Conservation (phyloP, 2,888 invertebrate species). For the Tiliacea citrago region DNA sequence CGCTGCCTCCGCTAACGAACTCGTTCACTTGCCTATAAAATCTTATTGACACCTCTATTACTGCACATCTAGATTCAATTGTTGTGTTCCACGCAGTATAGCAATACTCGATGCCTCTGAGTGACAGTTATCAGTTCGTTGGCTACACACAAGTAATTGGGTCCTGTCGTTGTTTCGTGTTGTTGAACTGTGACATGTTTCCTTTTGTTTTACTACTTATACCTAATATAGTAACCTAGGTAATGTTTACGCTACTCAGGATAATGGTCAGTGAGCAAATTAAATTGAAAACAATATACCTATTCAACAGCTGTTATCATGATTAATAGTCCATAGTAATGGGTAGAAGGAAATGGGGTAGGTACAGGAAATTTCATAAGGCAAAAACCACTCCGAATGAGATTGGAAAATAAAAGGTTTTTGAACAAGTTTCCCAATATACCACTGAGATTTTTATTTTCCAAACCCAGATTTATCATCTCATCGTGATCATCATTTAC, state of each 20-base stretch:
- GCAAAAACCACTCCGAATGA: not conserved
- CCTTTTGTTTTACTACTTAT: constrained; percentile 37
- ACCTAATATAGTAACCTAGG: not conserved
- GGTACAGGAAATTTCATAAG: too few relatives aligned
- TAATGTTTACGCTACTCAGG: not conserved
- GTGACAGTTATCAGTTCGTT: constrained; percentile 50
- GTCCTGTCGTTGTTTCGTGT: constrained; percentile 31
- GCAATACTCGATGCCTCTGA: constrained; percentile 22
- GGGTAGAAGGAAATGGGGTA: not conserved
- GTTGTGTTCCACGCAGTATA: constrained; percentile 44
- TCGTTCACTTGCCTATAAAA: constrained; percentile 76
- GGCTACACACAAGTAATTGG: constrained; percentile 46
- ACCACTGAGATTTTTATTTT: not conserved
- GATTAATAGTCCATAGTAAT: not conserved
- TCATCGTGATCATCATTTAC: too few relatives aligned
- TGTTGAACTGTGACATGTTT: constrained; percentile 46
- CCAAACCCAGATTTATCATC: not conserved
- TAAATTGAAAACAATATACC: not conserved
- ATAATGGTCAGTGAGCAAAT: not conserved
- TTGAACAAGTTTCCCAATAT: not conserved
- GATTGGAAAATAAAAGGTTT: not conserved
- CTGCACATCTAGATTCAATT: constrained; percentile 64
- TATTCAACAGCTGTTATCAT: not conserved
- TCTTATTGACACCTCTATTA: constrained; percentile 76
- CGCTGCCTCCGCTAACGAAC: constrained; percentile 80